These are phyloP conservation scores for Gnathonemus longibarbis DNA, from an alignment of 2,113 vertebrate species.

Conservation along the genomic window DNA sequence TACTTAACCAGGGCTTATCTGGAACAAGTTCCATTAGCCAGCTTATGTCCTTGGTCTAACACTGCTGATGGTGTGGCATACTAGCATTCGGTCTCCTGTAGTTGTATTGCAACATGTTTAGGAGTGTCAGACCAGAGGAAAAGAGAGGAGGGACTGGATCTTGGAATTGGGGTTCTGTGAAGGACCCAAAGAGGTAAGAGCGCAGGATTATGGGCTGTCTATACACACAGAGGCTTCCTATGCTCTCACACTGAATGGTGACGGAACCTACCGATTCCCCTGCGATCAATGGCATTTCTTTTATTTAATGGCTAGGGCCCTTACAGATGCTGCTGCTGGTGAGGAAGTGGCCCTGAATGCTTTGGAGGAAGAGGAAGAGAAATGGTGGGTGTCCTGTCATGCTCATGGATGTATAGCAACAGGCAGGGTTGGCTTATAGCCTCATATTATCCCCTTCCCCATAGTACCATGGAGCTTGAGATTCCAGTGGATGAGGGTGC, in stretches of 20 bases:
- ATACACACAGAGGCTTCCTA: not conserved
- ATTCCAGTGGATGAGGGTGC: not conserved
- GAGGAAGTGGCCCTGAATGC: not conserved
- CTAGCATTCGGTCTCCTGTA: not conserved
- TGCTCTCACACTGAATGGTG: not conserved
- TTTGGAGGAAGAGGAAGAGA: not conserved
- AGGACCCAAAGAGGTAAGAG: slow-evolving; percentile 53
- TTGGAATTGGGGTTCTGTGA: slow-evolving; percentile 63
- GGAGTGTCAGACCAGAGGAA: slow-evolving; percentile 63
- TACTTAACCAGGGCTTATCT: not conserved
- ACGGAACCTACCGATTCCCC: not conserved
- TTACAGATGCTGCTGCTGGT: not conserved
- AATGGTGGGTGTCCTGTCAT: not conserved
- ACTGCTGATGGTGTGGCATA: not conserved
- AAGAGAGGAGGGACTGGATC: slow-evolving; percentile 63
- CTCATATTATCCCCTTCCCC: no score
- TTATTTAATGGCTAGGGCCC: not conserved
- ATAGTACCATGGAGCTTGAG: not conserved
- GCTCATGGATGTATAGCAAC: not conserved
- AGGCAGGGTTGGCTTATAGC: not conserved
- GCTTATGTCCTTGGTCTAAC: not conserved
- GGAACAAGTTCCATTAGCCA: not conserved
- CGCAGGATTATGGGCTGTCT: not conserved
- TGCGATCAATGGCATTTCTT: not conserved
- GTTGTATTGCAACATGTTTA: slow-evolving; percentile 27